A percentile compares a stretch with the other conserved stretches of the same genome.
Evolutionary conservation across 2,113 vertebrate species (phyloP).

Genomic region (Dasypus novemcinctus): DNA sequence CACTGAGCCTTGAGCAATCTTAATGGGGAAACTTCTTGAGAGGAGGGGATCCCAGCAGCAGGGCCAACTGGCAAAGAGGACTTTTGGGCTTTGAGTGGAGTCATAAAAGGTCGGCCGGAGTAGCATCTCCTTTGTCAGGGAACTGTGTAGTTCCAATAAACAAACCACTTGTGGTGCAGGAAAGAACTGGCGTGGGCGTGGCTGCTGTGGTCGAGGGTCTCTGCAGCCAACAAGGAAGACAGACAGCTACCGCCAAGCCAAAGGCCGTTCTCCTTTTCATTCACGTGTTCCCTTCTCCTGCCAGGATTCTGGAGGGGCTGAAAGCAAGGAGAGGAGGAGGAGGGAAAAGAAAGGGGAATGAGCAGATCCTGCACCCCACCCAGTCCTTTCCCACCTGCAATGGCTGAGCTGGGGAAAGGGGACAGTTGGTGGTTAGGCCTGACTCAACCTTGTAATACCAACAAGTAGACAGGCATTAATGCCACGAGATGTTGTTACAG

Average conservation of each 20-base stretch:
- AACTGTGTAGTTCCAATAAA: background rate
- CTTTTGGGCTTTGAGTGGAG: background rate
- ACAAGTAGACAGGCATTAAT: background rate
- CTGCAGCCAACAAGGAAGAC: background rate
- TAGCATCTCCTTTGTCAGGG: background rate
- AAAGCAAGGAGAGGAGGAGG: background rate
- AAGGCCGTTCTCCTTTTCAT: background rate
- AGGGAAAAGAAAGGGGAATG: too few species aligned
- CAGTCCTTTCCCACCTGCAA: fast-evolving
- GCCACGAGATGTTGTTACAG: background rate
- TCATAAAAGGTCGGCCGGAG: background rate
- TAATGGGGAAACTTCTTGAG: background rate
- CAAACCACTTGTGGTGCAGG: background rate
- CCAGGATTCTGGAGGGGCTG: background rate
- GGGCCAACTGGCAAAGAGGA: background rate
- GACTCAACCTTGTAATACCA: background rate
- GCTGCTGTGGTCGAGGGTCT: fast-evolving
- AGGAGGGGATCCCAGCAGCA: background rate
- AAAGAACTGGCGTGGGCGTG: background rate
- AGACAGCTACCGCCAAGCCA: background rate
- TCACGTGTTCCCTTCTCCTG: background rate
- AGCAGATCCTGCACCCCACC: background rate
- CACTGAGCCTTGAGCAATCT: background rate
- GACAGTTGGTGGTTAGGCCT: too few species aligned
- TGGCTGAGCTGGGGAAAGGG: background rate